phyloP scores from a whole-genome alignment of 2,113 vertebrate genomes.

The Ctenomys sociabilis region DNA sequence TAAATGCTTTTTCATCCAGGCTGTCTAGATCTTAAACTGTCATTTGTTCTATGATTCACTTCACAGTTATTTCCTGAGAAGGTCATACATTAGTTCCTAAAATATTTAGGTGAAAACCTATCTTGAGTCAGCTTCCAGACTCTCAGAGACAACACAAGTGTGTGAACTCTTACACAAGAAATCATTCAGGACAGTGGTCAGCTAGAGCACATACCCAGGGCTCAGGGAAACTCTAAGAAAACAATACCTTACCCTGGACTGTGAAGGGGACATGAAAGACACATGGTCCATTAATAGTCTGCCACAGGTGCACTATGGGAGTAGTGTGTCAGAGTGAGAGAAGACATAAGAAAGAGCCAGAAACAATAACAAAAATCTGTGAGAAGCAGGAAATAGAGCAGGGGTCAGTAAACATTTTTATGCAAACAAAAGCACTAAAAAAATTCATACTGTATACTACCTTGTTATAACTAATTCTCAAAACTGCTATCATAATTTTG shows the following conservation, averaged over 20 bases:
- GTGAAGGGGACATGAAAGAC: neutral
- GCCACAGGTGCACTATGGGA: neutral
- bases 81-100: neutral
- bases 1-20: neutral
- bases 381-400: neutral
- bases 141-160: neutral
- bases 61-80: neutral
- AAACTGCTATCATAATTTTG: neutral
- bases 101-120: neutral
- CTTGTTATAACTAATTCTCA: neutral
- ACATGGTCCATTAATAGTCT: neutral
- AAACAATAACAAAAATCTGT: neutral
- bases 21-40: neutral
- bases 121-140: neutral
- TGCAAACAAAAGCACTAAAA: neutral
- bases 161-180: neutral
- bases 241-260: neutral
- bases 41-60: slow-evolving; percentile 1
- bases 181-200: neutral
- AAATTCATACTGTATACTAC: neutral
- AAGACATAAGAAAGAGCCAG: neutral
- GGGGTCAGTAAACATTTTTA: neutral
- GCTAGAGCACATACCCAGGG: neutral
- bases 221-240: neutral
- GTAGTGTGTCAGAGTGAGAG: neutral